Percentiles rank a stretch among this genome's conserved stretches.
phyloP scores from a whole-genome alignment of 2,888 invertebrate species.

The Apamea epomidion region DNA sequence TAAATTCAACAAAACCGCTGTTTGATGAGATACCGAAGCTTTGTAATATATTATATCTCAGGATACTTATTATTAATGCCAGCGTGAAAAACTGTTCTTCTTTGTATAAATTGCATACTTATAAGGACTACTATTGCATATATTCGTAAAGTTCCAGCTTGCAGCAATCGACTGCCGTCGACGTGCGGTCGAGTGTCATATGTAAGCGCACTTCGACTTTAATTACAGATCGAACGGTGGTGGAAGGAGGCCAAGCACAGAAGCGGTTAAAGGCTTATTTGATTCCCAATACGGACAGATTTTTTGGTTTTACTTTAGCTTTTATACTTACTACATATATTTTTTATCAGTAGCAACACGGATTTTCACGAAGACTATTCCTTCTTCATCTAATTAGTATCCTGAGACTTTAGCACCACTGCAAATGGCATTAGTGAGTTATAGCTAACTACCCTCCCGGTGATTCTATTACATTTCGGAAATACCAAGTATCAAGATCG shows the following conservation, averaged over 20 bases:
- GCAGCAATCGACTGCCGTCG: background rate
- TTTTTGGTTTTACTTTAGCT: background rate
- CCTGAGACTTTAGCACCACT: background rate
- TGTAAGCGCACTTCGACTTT: slow-evolving; percentile 1
- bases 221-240: slow-evolving; percentile 25
- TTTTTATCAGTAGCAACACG: background rate
- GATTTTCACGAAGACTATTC: background rate
- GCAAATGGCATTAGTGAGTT: background rate
- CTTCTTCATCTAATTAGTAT: background rate
- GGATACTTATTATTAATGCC: background rate
- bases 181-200: slow-evolving; percentile 1
- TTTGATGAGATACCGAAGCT: slow-evolving; percentile 11
- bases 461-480: slow-evolving; percentile 7
- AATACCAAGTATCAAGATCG: slow-evolving; percentile 14
- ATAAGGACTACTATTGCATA: background rate
- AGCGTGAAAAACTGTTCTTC: background rate
- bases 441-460: background rate
- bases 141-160: background rate
- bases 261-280: background rate
- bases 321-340: too few relatives aligned
- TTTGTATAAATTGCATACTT: background rate
- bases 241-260: background rate
- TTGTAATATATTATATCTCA: background rate
- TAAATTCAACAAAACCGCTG: slow-evolving; percentile 16
- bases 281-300: background rate